Conservation (phyloP, 2,888 invertebrate species). For the Gymnoscelis rufifasciata region DNA sequence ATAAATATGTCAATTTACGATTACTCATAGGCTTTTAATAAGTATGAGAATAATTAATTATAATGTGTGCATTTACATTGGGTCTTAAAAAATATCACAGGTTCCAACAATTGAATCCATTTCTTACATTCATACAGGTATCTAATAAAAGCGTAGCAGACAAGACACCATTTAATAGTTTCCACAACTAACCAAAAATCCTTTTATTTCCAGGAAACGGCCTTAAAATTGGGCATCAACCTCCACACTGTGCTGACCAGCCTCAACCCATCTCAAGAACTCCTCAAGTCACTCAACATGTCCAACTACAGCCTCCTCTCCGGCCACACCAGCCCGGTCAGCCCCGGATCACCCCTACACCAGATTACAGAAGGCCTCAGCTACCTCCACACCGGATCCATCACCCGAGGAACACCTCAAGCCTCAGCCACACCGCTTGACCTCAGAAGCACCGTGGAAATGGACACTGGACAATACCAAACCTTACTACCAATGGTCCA, state of each 20-base stretch:
- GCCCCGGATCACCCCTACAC: conserved; percentile 78
- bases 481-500: conserved; percentile 65
- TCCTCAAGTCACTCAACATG: conserved; percentile 48
- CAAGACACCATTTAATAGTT: background rate
- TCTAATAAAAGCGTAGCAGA: background rate
- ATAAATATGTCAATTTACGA: too few relatives aligned
- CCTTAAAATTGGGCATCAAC: conserved; percentile 74
- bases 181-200: background rate
- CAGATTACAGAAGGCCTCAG: conserved; percentile 85
- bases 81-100: too few relatives aligned
- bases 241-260: conserved; percentile 58
- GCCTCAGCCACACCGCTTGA: conserved; percentile 77
- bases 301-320: conserved; percentile 48
- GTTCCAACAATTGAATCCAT: too few relatives aligned
- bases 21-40: too few relatives aligned
- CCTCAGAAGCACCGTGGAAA: conserved; percentile 72
- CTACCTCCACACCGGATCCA: conserved; percentile 87
- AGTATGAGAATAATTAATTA: too few relatives aligned
- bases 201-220: conserved; percentile 54
- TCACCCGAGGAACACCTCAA: conserved; percentile 82
- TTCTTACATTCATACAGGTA: too few relatives aligned
- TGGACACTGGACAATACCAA: conserved; percentile 67
- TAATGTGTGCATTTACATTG: too few relatives aligned
- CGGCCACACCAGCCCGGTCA: conserved; percentile 48
- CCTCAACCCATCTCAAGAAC: conserved; percentile 55